Evolutionary conservation across 2,797 vertebrate species (phyloP).

Genomic region (Trachurus trachurus): DNA sequence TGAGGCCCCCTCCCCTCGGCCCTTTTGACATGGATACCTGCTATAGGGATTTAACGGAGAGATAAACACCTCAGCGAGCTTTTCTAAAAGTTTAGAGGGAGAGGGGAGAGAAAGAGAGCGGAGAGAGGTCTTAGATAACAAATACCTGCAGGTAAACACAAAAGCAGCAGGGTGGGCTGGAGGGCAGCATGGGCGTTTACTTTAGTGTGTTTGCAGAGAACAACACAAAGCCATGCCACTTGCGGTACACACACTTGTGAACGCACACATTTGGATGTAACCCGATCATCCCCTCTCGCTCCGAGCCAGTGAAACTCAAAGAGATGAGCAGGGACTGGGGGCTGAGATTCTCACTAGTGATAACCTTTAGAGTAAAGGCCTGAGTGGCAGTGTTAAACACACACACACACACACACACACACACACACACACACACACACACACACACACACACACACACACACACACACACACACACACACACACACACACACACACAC

Average conservation of each 20-base stretch:
- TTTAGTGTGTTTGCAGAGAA: conserved; percentile 79
- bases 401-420: conserved; percentile 42
- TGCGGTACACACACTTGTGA: conserved; percentile 58
- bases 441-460: conserved; percentile 37
- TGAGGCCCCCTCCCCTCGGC: conserved; percentile 77
- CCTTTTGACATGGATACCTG: conserved; percentile 96
- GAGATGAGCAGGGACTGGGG: conserved; percentile 85
- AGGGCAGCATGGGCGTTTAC: conserved; percentile 71
- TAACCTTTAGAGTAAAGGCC: conserved; percentile 88
- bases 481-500: conserved; percentile 50
- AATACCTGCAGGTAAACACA: conserved; percentile 84
- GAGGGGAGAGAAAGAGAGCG: conserved; percentile 48
- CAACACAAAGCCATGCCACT: conserved; percentile 71
- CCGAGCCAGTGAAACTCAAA: conserved; percentile 80
- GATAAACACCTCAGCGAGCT: conserved; percentile 83
- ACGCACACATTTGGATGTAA: conserved; percentile 83
- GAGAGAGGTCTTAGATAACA: conserved; percentile 77
- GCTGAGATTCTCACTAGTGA: conserved; percentile 86
- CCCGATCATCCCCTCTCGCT: conserved; percentile 79
- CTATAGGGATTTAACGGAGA: conserved; percentile 83
- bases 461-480: conserved; percentile 50
- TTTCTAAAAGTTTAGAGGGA: conserved; percentile 74
- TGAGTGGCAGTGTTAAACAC: conserved; percentile 55
- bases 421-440: conserved; percentile 35
- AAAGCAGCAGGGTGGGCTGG: conserved; percentile 65